These are phyloP conservation scores for Scaptomyza pallida DNA, from an alignment of 1,140 invertebrate genomes.

Conservation along the genomic window DNA sequence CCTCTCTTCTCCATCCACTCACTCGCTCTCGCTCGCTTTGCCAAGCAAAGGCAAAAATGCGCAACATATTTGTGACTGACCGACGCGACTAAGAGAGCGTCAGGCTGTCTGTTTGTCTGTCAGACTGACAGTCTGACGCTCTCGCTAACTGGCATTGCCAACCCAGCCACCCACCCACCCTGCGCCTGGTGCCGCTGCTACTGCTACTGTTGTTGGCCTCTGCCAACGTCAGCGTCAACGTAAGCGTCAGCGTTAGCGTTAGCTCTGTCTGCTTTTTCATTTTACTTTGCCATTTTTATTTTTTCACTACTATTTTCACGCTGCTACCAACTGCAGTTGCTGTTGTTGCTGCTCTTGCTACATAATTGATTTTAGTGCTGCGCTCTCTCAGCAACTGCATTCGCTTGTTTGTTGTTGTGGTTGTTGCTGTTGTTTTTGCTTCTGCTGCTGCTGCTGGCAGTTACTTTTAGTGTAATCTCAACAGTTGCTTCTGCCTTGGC, in stretches of 20 bases:
- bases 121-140: constrained; percentile 35
- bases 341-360: constrained; percentile 63
- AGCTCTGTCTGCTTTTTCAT: constrained; percentile 57
- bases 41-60: constrained; percentile 58
- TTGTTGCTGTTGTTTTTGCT: constrained; percentile 29
- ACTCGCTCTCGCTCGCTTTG: constrained; percentile 3
- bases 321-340: constrained; percentile 50
- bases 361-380: constrained; percentile 82
- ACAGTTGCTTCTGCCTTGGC: constrained; percentile 59
- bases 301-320: constrained; percentile 78
- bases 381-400: constrained; percentile 54
- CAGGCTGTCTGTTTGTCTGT: constrained; percentile 25
- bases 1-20: constrained; percentile 20
- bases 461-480: constrained; percentile 80
- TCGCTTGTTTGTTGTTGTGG: constrained; percentile 7
- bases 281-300: constrained; percentile 60
- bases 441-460: constrained; percentile 54
- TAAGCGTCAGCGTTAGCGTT: constrained; percentile 15
- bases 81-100: constrained; percentile 46
- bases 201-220: constrained; percentile 16
- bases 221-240: constrained; percentile 25
- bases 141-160: constrained; percentile 34
- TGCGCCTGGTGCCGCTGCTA: constrained; percentile 16
- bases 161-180: constrained; percentile 47
- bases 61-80: constrained; percentile 80